These are phyloP conservation scores for Enteromius paludinosus DNA, from an alignment of 2,797 vertebrate genomes.

Conservation along the genomic window DNA sequence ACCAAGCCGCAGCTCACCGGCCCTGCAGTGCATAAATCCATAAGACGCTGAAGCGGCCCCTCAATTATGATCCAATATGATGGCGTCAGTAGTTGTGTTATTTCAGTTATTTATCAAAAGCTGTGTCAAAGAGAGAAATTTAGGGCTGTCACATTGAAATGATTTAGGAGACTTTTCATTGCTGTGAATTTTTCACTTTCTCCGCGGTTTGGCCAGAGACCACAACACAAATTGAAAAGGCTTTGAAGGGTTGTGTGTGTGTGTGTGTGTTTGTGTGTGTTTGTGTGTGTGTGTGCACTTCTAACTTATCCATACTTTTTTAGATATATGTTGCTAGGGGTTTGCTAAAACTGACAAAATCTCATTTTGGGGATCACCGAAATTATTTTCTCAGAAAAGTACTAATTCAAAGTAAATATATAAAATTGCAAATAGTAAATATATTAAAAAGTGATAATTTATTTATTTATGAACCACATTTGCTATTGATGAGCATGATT, in stretches of 20 bases:
- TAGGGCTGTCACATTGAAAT: constrained; percentile 26
- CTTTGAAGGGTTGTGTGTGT: not conserved
- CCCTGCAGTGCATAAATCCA: constrained; percentile 21
- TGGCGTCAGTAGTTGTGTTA: constrained; percentile 6
- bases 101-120: constrained; percentile 30
- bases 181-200: constrained; percentile 22
- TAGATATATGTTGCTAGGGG: not conserved
- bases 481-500: too few relatives aligned
- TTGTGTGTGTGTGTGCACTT: not conserved
- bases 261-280: not conserved
- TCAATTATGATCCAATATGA: constrained; percentile 25
- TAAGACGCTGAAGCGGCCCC: not conserved
- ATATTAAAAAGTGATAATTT: too few relatives aligned
- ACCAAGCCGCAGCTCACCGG: constrained; percentile 3
- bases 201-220: constrained; percentile 12
- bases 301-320: not conserved
- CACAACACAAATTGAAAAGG: constrained; percentile 18
- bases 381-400: too few relatives aligned
- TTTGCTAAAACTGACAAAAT: not conserved
- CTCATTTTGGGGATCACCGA: not conserved
- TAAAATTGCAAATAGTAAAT: too few relatives aligned
- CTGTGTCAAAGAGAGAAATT: constrained; percentile 19
- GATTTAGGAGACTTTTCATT: constrained; percentile 25
- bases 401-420: too few relatives aligned
- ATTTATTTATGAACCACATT: too few relatives aligned